Evolutionary conservation across 1,140 invertebrate genomes (phyloP).

Genomic region (Elymnias hypermnestra): DNA sequence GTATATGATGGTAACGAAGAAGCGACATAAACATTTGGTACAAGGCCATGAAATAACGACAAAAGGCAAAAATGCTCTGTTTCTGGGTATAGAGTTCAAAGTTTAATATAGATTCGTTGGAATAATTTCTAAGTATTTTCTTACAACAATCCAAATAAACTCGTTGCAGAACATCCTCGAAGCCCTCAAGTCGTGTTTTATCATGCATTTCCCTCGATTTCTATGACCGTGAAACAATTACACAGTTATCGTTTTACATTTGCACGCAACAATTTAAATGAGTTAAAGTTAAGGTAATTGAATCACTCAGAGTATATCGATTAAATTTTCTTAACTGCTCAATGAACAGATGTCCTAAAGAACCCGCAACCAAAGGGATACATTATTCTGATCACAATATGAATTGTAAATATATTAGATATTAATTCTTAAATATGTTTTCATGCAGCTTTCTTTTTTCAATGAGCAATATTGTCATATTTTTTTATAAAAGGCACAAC

Average conservation of each 20-base stretch:
- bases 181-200: constrained; percentile 6
- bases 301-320: constrained; percentile 6
- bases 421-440: too few relatives aligned
- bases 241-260: constrained; percentile 2
- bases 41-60: too few relatives aligned
- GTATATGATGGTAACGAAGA: too few relatives aligned
- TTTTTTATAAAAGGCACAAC: too few relatives aligned
- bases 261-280: constrained; percentile 8
- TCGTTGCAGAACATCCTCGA: constrained; percentile 8
- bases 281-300: constrained; percentile 5
- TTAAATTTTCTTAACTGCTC: constrained; percentile 3
- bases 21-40: too few relatives aligned
- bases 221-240: constrained; percentile 41
- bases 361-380: not conserved
- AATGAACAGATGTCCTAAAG: constrained; percentile 14
- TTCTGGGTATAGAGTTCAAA: too few relatives aligned
- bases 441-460: too few relatives aligned
- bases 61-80: too few relatives aligned
- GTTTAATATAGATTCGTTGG: too few relatives aligned
- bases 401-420: not conserved
- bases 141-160: too few relatives aligned
- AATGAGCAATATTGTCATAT: too few relatives aligned
- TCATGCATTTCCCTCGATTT: constrained; percentile 44
- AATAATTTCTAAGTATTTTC: too few relatives aligned
- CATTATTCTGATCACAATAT: not conserved